Percentiles rank a stretch among this genome's conserved stretches.
phyloP scores from a whole-genome alignment of 1,140 invertebrate species.

The Acromyrmex echinatior region DNA sequence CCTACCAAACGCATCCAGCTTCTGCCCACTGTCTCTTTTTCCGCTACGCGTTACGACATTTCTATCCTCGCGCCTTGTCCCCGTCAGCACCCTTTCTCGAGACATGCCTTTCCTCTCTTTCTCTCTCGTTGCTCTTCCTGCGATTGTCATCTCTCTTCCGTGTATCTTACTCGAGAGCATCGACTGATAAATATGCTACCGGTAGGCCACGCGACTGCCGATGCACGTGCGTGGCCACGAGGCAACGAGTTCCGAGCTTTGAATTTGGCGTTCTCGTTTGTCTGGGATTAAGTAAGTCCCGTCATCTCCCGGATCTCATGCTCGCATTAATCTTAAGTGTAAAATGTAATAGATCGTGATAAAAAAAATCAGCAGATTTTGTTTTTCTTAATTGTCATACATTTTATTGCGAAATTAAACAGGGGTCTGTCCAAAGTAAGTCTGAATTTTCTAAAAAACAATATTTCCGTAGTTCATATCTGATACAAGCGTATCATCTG shows the following conservation, averaged over 20 bases:
- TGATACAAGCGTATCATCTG: neutral
- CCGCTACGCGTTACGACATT: conserved; percentile 53
- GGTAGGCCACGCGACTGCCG: conserved; percentile 62
- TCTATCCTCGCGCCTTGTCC: conserved; percentile 49
- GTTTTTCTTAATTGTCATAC: neutral
- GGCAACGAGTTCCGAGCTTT: conserved; percentile 33
- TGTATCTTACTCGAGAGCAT: conserved; percentile 21
- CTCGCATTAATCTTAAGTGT: neutral
- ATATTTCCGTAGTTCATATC: neutral
- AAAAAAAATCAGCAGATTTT: neutral
- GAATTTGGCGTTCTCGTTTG: conserved; percentile 41
- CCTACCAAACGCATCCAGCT: conserved; percentile 48
- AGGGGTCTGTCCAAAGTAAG: neutral
- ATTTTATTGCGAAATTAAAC: neutral
- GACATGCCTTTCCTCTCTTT: conserved; percentile 16
- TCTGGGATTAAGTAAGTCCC: conserved; percentile 35
- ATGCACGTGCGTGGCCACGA: conserved; percentile 69
- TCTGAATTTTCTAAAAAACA: neutral
- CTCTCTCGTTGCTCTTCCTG: conserved; percentile 7
- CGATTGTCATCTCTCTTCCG: conserved; percentile 20
- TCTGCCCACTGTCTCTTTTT: conserved; percentile 57
- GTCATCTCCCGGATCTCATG: neutral
- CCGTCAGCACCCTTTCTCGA: conserved; percentile 7
- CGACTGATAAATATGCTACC: conserved; percentile 74
- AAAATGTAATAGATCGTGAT: conserved; percentile 9